These are phyloP conservation scores for Tokudaia muenninki DNA, from an alignment of 2,797 vertebrate genomes.

Conservation along the genomic window DNA sequence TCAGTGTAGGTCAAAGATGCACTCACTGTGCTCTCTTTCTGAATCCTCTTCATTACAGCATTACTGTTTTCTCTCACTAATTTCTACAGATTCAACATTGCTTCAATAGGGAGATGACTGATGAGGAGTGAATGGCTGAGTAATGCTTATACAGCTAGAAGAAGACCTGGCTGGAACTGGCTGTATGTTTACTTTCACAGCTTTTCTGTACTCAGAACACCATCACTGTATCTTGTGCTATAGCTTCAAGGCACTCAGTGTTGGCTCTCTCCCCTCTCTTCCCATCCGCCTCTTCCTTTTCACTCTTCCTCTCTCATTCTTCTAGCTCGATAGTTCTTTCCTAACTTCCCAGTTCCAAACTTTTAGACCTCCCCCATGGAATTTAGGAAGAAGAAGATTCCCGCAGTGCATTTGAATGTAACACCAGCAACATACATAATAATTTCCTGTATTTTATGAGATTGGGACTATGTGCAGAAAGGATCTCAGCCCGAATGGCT, in stretches of 20 bases:
- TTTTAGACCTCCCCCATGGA: not conserved
- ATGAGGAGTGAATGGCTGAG: not conserved
- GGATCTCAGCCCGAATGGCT: not conserved
- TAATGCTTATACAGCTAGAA: not conserved
- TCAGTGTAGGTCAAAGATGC: not conserved
- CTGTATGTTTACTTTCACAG: not conserved
- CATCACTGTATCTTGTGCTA: not conserved
- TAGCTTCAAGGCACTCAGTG: not conserved
- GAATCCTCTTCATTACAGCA: not conserved
- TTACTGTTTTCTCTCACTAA: not conserved
- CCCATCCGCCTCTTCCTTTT: not conserved
- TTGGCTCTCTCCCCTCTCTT: not conserved
- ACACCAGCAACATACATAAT: not conserved
- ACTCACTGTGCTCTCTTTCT: not conserved
- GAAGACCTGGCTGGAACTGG: not conserved
- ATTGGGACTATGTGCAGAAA: conserved; percentile 31
- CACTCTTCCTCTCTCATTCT: not conserved
- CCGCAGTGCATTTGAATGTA: not conserved
- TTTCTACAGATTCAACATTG: not conserved
- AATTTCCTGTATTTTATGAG: not conserved
- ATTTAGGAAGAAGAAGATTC: conserved; percentile 8
- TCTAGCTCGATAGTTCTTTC: not conserved
- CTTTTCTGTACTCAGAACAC: not conserved
- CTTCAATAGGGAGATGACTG: not conserved
- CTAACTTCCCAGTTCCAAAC: not conserved